A percentile compares a stretch with the other conserved stretches of the same genome.
These are phyloP conservation scores for Acromyrmex heyeri DNA, from an alignment of 1,140 invertebrate species.

Conservation along the genomic window DNA sequence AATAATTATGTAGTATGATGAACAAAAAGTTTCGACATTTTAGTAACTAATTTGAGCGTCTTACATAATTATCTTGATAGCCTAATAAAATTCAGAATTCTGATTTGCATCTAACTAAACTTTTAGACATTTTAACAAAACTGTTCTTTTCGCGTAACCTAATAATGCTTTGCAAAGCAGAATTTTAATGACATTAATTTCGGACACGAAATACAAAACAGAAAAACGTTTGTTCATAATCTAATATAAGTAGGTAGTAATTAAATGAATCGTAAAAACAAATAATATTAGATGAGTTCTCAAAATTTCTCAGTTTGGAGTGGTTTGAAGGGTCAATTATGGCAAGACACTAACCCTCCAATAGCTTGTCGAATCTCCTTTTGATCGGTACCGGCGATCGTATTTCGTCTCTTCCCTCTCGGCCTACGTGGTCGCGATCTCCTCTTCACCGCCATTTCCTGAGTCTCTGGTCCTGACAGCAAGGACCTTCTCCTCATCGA, in stretches of 20 bases:
- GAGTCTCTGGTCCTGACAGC: conserved; percentile 86
- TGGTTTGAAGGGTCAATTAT: background rate
- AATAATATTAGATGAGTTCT: background rate
- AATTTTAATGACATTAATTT: conserved; percentile 1
- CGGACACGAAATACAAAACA: background rate
- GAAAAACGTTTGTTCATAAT: background rate
- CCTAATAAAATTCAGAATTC: too few relatives aligned
- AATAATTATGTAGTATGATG: too few relatives aligned
- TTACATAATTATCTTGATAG: too few relatives aligned
- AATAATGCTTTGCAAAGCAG: background rate
- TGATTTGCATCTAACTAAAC: too few relatives aligned
- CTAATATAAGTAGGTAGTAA: background rate
- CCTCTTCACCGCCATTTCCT: conserved; percentile 89
- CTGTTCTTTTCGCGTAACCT: too few relatives aligned
- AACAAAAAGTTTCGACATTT: too few relatives aligned
- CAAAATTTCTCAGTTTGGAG: background rate
- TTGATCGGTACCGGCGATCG: conserved; percentile 95
- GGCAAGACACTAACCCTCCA: conserved; percentile 89
- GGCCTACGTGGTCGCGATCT: conserved; percentile 91
- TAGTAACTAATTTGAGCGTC: too few relatives aligned
- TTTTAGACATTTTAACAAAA: too few relatives aligned
- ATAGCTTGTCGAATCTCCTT: conserved; percentile 94
- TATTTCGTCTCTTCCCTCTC: conserved; percentile 94
- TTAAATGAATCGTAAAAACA: background rate
- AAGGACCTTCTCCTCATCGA: conserved; percentile 93